phyloP scores from a whole-genome alignment of 2,113 vertebrate species.

The Eudyptes chrysolophus region DNA sequence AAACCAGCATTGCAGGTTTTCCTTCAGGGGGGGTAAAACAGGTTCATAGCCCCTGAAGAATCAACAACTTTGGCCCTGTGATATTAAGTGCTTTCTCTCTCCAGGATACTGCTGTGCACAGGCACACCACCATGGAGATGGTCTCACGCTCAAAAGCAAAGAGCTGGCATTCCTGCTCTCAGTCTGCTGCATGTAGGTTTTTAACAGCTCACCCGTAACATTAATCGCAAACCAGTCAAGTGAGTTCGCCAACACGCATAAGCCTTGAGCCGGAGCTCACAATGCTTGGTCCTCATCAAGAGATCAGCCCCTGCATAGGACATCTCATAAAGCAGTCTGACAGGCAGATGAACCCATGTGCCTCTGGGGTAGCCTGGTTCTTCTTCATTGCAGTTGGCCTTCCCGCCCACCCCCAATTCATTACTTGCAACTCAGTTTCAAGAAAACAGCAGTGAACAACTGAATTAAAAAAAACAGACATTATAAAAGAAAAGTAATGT shows the following conservation, averaged over 20 bases:
- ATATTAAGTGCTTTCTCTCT: background rate
- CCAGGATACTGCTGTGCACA: background rate
- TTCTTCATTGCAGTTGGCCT: background rate
- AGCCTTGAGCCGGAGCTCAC: background rate
- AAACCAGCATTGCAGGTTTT: background rate
- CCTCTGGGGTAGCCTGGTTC: background rate
- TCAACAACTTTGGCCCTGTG: background rate
- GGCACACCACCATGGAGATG: background rate
- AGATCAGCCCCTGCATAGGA: background rate
- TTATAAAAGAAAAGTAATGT: background rate
- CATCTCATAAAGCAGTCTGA: background rate
- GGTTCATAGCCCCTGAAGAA: background rate
- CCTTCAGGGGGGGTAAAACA: background rate
- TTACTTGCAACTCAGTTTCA: background rate
- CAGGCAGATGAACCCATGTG: background rate
- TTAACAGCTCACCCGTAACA: background rate
- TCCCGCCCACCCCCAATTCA: background rate
- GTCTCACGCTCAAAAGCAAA: background rate
- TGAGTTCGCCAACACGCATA: background rate
- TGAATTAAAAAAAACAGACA: background rate
- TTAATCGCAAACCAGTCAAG: background rate
- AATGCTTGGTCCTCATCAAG: background rate
- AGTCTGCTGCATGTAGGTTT: background rate
- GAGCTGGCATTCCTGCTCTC: background rate
- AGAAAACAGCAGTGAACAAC: background rate